Base-by-base conservation (phyloP, 2,888 invertebrate species). In the Cryptocephalus moraei region DNA sequence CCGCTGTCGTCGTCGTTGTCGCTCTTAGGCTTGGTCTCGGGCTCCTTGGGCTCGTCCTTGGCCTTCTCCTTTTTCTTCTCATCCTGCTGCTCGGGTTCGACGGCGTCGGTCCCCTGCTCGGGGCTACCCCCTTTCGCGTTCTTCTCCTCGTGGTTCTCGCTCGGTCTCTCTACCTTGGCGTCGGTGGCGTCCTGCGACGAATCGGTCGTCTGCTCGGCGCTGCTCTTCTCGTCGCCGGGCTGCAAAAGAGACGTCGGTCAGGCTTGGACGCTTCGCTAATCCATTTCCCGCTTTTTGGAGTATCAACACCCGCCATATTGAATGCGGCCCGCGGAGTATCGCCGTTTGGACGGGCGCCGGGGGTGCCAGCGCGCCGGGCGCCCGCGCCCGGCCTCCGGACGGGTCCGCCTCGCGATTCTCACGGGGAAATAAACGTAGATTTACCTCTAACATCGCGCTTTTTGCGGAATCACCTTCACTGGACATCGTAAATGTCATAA, bases 281-380 rank as follows among this genome's bases (percentile, higher is more conserved):
- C 52, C 51, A 56, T 68, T 70, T 70, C 70, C 70, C 70, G 70
- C 70, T 69, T 69, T 68, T 69, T 66, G 63, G 59, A 58, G 61
- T 59, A 68, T 65, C 67, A 69, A 68, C 67, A 62, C 64, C 22
- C 67, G 70, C 70, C 70, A 70, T 70, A 64, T 68, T 70, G 68
- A 58, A 65, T 61, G 56, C 51, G 53, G 56, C 54, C 56, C 58
- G 56, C 58, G 65, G 66, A 66, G 66, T 66, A 63, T 62, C 59
- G 64, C 59, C 60, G 63, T 63, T 55, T 53, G 38, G 33, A 44
- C 32, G 40, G 45, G 43, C 32, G 43, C 11, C 32, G 33, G 32
- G 10, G 10, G 8, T 31, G 33, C 31, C 31, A 42, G 9, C 10
- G 8, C 6, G n/a, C 22, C 22, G 22, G 22, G 3, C 22, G 22